Conservation (phyloP, 1,140 invertebrate species). For the Plodia interpunctella region DNA sequence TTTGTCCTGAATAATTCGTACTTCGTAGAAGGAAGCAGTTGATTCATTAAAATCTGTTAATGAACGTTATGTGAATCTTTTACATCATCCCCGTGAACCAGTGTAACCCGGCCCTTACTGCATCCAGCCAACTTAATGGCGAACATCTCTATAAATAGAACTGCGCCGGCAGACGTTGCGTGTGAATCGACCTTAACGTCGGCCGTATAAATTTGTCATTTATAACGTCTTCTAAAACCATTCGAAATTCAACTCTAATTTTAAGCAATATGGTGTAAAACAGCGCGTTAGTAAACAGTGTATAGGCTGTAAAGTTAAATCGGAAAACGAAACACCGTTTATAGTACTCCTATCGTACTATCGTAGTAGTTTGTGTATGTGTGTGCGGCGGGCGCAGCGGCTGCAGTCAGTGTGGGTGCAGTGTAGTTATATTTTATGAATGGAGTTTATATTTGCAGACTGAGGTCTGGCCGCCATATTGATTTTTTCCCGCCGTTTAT, state of each 20-base stretch:
- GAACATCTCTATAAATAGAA: constrained; percentile 64
- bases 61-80: no score
- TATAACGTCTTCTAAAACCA: background rate
- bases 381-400: constrained; percentile 34
- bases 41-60: no score
- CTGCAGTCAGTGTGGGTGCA: constrained; percentile 26
- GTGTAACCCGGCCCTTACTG: constrained; percentile 13
- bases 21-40: no score
- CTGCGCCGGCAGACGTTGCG: constrained; percentile 48
- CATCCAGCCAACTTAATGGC: constrained; percentile 32
- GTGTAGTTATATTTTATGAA: constrained; percentile 18
- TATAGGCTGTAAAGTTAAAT: constrained; percentile 49
- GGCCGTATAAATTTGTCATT: constrained; percentile 4
- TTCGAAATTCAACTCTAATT: constrained; percentile 26
- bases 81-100: background rate
- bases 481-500: constrained; percentile 15
- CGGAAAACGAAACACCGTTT: constrained; percentile 66
- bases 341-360: constrained; percentile 67
- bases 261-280: background rate
- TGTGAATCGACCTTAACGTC: constrained; percentile 4
- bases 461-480: constrained; percentile 14
- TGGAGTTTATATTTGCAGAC: constrained; percentile 16
- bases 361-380: constrained; percentile 52
- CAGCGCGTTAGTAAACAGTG: background rate
- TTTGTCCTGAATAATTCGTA: no score